Evolutionary conservation across 2,113 vertebrate species (phyloP).

Genomic region (Glaucidium brasilianum): DNA sequence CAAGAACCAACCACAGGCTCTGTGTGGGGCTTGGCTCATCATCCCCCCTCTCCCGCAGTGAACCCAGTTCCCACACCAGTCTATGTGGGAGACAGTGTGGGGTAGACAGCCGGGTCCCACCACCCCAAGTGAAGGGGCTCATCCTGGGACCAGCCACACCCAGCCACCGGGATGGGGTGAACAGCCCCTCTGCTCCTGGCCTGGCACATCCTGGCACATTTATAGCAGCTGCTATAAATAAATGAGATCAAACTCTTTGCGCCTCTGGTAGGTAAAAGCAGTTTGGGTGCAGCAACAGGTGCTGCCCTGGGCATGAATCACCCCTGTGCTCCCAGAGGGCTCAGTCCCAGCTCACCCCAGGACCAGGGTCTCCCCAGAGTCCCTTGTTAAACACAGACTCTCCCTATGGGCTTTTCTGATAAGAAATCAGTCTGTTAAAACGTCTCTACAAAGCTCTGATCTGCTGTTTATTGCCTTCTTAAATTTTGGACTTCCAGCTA

Average conservation of each 20-base stretch:
- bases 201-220: constrained; percentile 58
- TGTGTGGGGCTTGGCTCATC: background rate
- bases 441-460: background rate
- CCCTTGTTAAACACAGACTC: background rate
- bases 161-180: rapidly evolving
- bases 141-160: background rate
- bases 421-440: background rate
- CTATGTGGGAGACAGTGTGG: rapidly evolving
- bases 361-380: background rate
- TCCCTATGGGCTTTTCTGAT: background rate
- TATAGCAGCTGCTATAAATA: constrained; percentile 77
- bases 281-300: background rate
- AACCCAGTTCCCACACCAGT: background rate
- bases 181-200: constrained; percentile 17
- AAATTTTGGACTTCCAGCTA: background rate
- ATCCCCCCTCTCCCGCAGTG: too few relatives aligned
- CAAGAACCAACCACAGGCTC: rapidly evolving
- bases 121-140: background rate
- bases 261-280: background rate
- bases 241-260: background rate
- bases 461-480: background rate
- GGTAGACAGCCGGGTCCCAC: rapidly evolving
- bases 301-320: background rate
- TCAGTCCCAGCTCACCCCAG: background rate
- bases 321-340: rapidly evolving